Base-by-base conservation (phyloP, 1,140 invertebrate genomes). In the Drosophila pruinosa region DNA sequence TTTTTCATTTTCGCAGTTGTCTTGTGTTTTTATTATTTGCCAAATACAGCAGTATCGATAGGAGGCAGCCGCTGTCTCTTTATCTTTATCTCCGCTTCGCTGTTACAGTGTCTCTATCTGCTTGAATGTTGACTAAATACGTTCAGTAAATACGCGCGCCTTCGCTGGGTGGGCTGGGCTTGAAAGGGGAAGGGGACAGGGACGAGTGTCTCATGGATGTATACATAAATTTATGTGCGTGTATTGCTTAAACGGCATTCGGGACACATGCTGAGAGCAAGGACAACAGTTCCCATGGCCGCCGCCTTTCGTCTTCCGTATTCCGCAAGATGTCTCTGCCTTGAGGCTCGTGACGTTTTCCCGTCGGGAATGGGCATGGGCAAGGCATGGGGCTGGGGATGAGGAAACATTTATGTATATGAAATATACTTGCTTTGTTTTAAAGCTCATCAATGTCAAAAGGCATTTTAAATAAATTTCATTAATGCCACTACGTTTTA, bases 21-120 rank as follows among this genome's bases (percentile, higher is more conserved):
- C 65, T 69, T 77, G 61, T 80, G 68, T 71, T 85, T 86, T 79
- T 85, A 82, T 86, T 88, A 81, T 81, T 86, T 88, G 62, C 61
- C 65, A 78, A 86, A 82, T 75, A 34, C 31, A n/a, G 31, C n/a
- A n/a, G 31, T 34, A 88, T 88, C 81, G 82, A 88, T 88, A 86
- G 71, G 8, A 28, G 31, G 12, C 14, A 47, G 28, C 15, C 3
- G 21, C 24, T 17, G 14, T 50, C 12, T 28, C 50, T 53, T 34
- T 36, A 50, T 34, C 31, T 53, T 34, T 53, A 53, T 36, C 47
- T 39, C 15, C 31, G 53, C 12, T 24, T 2, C 22, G 12, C 39
- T 41, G 48, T 3, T 21, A 24, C 36, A 39, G 24, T 39, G 10
- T 45, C 34, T 21, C 5, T 41, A 7, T 28, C 54, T 52, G 45